Percentiles rank a stretch among this genome's conserved stretches.
Evolutionary conservation across 2,113 vertebrate genomes (phyloP).

Genomic region (Phaethon lepturus): DNA sequence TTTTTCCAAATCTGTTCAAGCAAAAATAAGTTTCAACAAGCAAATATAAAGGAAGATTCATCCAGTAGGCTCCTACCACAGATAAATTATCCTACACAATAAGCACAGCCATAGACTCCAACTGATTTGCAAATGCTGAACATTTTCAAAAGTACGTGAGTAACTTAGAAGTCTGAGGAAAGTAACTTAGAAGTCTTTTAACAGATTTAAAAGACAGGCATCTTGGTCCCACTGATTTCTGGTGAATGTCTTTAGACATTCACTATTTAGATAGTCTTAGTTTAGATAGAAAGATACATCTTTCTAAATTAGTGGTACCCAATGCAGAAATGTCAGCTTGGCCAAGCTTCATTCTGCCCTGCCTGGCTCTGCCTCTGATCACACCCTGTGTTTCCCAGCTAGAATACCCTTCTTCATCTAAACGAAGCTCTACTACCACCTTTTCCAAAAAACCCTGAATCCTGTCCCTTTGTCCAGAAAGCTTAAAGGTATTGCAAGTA

Average conservation of each 20-base stretch:
- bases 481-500: not conserved
- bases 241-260: not conserved
- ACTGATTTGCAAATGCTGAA: not conserved
- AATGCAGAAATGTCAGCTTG: not conserved
- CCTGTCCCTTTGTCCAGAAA: not conserved
- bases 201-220: not conserved
- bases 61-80: not conserved
- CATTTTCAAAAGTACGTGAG: not conserved
- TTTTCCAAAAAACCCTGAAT: not conserved
- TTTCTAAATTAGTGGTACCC: not conserved
- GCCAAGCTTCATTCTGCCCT: not conserved
- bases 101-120: not conserved
- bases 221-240: not conserved
- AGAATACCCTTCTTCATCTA: not conserved
- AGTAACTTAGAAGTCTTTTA: not conserved
- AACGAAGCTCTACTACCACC: not conserved
- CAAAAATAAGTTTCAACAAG: not conserved
- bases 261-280: too few species aligned
- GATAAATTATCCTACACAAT: not conserved
- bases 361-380: not conserved
- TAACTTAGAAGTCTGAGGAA: not conserved
- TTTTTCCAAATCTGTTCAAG: not conserved
- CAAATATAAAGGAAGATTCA: not conserved
- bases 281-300: too few species aligned
- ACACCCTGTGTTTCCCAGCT: not conserved